Evolutionary conservation across 2,113 vertebrate species (phyloP).

Genomic region (Tupaia tana): DNA sequence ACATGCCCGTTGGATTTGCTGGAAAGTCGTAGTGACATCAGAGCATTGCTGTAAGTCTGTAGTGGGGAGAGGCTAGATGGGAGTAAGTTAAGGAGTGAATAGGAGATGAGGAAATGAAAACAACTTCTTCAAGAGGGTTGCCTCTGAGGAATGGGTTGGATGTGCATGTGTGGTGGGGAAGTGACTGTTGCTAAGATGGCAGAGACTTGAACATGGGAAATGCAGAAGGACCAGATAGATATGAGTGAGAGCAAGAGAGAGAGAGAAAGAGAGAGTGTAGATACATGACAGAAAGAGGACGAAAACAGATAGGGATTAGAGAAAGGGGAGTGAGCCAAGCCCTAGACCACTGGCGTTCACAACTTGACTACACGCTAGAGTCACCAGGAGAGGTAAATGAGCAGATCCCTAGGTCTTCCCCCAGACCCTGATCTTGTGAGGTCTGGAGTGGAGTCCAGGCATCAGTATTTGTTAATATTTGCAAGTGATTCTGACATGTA

Average conservation of each 20-base stretch:
- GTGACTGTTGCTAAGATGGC: neutral
- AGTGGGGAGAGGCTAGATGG: neutral
- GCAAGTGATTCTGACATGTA: neutral
- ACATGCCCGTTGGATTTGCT: neutral
- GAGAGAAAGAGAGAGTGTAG: neutral
- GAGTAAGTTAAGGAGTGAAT: neutral
- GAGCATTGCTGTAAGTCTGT: neutral
- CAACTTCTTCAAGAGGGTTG: neutral
- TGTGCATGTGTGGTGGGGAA: accelerated
- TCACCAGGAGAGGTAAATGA: neutral
- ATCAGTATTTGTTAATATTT: neutral
- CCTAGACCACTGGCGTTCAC: neutral
- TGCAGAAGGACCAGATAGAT: neutral
- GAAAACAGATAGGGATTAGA: neutral
- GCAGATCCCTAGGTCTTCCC: accelerated
- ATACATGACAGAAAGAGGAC: neutral
- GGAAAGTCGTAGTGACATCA: neutral
- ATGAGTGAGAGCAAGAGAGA: neutral
- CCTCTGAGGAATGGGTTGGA: neutral
- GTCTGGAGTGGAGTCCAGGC: neutral
- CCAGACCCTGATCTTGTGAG: neutral
- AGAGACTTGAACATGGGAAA: neutral
- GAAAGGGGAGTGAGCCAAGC: no score
- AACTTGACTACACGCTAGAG: neutral
- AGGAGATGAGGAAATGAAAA: neutral